phyloP scores from a whole-genome alignment of 2,797 vertebrate genomes.

The Gymnoscopelus microlampas region DNA sequence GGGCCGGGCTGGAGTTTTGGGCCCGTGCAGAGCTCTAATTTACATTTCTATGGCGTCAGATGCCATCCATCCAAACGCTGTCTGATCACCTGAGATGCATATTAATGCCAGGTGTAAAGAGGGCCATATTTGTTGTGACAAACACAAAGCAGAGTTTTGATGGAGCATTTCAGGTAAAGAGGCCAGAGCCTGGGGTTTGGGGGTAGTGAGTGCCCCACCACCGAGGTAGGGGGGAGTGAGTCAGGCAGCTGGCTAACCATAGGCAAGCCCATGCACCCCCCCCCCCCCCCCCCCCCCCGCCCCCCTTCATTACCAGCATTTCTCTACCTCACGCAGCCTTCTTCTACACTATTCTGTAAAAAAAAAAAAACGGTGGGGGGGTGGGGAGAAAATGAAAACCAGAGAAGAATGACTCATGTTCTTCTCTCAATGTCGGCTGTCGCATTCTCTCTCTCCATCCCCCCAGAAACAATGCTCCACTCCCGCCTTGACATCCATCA shows the following conservation, averaged over 20 bases:
- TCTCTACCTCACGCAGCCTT: conserved; percentile 5
- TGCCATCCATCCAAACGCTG: too few species aligned
- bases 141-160: not conserved
- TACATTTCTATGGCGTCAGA: too few species aligned
- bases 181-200: conserved; percentile 14
- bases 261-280: conserved; percentile 13
- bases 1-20: too few species aligned
- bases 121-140: too few species aligned
- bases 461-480: conserved; percentile 10
- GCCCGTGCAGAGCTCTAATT: too few species aligned
- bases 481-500: conserved; percentile 20
- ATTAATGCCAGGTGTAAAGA: too few species aligned
- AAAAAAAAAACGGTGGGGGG: not conserved
- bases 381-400: conserved; percentile 14
- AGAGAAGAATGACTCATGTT: conserved; percentile 4
- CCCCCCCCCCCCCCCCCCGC: conserved; percentile 2
- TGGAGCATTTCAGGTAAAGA: conserved; percentile 31
- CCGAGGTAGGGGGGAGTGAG: not conserved
- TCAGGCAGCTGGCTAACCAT: conserved; percentile 22
- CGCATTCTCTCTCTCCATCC: not conserved
- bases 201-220: conserved; percentile 24
- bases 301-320: conserved; percentile 2
- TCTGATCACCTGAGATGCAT: too few species aligned
- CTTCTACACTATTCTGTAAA: not conserved
- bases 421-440: not conserved